Percentiles rank a stretch among this genome's conserved stretches.
Evolutionary conservation across 2,797 vertebrate species (phyloP).

Genomic region (Coracias cyanogaster): DNA sequence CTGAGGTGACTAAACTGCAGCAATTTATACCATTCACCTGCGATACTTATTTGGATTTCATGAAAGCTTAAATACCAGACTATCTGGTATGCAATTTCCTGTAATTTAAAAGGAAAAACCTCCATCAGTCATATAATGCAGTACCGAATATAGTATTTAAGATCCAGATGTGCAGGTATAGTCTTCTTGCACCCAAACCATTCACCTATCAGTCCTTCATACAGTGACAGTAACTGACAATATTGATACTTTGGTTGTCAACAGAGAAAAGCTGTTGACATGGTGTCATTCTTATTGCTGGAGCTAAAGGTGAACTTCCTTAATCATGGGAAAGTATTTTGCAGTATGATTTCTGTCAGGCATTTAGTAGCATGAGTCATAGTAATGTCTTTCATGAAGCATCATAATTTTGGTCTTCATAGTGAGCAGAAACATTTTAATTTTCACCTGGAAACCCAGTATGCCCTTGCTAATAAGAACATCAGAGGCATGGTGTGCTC

Average conservation of each 20-base stretch:
- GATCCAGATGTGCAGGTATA: neutral
- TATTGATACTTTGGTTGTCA: neutral
- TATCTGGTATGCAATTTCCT: neutral
- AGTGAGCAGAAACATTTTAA: neutral
- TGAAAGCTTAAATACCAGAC: neutral
- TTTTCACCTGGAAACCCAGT: neutral
- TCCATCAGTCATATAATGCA: neutral
- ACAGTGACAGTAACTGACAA: neutral
- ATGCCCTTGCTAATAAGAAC: neutral
- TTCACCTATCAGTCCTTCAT: neutral
- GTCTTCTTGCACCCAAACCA: neutral
- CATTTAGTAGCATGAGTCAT: neutral
- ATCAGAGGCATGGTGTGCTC: accelerated
- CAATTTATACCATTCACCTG: neutral
- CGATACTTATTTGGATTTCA: neutral
- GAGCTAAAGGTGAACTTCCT: neutral
- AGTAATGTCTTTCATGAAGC: neutral
- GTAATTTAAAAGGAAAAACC: neutral
- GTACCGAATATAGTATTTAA: neutral
- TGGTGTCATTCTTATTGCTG: neutral
- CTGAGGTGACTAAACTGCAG: neutral
- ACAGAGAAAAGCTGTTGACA: neutral
- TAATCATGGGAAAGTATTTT: neutral
- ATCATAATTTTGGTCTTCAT: neutral
- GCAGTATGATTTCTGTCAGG: neutral